These are phyloP conservation scores for Lapara coniferarum DNA, from an alignment of 2,888 invertebrate genomes.

Conservation along the genomic window DNA sequence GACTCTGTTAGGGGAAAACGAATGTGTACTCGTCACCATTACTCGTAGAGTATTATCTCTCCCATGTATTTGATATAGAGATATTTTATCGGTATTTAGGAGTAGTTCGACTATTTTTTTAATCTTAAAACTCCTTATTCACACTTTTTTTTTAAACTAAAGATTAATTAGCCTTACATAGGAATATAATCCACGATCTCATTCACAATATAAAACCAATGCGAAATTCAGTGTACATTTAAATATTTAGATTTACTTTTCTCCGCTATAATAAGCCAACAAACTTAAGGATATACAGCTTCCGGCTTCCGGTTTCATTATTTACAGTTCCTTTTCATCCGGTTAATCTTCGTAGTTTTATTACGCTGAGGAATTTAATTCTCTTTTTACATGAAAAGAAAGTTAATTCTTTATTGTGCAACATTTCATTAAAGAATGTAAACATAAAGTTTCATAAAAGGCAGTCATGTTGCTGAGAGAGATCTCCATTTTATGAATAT, in stretches of 20 bases:
- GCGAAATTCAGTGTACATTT: neutral
- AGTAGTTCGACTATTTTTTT: too few relatives aligned
- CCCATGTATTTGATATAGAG: too few relatives aligned
- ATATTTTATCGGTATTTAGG: too few relatives aligned
- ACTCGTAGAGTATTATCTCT: too few relatives aligned
- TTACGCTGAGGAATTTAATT: neutral
- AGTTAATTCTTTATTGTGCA: too few relatives aligned
- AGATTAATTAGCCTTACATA: too few relatives aligned
- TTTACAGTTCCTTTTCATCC: conserved; percentile 14
- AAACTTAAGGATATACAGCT: conserved; percentile 14
- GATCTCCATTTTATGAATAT: neutral
- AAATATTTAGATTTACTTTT: conserved; percentile 13
- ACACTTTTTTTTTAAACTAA: too few relatives aligned
- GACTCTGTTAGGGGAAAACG: too few relatives aligned
- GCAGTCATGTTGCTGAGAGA: too few relatives aligned
- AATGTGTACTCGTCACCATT: too few relatives aligned
- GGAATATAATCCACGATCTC: neutral
- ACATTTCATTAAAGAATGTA: neutral
- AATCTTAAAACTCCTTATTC: too few relatives aligned
- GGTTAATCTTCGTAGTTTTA: conserved; percentile 14
- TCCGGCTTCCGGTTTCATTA: conserved; percentile 18
- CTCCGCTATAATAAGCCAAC: conserved; percentile 16
- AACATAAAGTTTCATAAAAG: neutral
- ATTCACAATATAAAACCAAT: neutral
- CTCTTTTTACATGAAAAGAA: neutral